Evolutionary conservation across 2,113 vertebrate genomes (phyloP), one percentile per base, ranked within the genome.

Genomic region (Laticauda colubrina): DNA sequence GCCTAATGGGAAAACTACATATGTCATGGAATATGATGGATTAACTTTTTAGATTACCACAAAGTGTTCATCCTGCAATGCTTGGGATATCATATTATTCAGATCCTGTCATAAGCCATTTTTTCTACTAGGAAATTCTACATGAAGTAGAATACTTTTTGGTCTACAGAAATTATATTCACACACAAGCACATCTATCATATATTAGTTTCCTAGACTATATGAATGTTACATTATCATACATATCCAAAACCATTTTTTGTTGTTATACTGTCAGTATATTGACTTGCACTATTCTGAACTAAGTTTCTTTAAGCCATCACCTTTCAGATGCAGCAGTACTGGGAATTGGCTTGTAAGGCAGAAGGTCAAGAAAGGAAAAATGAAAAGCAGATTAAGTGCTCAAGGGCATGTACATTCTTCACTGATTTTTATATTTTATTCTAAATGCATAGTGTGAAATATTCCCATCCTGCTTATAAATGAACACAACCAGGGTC

Each of bases 301-400:
- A 97, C 97, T 96, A 94, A 93, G 64, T 43, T 97, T 97, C 95
- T 95, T 93, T 93, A 96, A 97, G 97, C 94, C 95, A 97, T 93
- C 15, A 75, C 93, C 91, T 96, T 94, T 95, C 96, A 97, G 94
- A 96, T 95, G 93, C 61, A 95, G 87, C 92, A 93, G 90, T 97
- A 97, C 95, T 95, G 95, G 95, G 95, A 96, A 97, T 96, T 95
- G 92, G 94, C 95, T 94, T 94, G 89, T 94, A 96, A 91, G 96
- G 90, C 26, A 96, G 85, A 93, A 85, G 39, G 59, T 95, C 94
- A 95, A 75, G 93, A 89, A 94, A 61, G 69, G 95, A 94, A 95
- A 93, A 91, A 94, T 93, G 59, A 89, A 95, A 93, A 93, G 55
- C 20, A n/a, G 43, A 92, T 87, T 88, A 87, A 34, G 6, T 91